These are phyloP conservation scores for Keiferia lycopersicella DNA, from an alignment of 2,888 invertebrate species.

Conservation along the genomic window DNA sequence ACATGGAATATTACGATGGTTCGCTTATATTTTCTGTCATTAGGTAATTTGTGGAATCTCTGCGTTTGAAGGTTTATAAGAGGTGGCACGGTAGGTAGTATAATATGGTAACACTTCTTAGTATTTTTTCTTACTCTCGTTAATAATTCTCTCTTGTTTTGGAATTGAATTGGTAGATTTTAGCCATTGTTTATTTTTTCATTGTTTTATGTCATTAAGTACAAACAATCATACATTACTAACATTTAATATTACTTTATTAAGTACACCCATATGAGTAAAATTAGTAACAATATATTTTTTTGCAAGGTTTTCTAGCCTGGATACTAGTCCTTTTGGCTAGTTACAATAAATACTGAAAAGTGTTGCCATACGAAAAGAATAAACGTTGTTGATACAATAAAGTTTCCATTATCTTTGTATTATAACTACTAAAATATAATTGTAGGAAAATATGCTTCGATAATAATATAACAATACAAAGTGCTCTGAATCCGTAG, in stretches of 20 bases:
- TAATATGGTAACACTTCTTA: constrained; percentile 24
- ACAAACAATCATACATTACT: no score
- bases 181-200: no score
- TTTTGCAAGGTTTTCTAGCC: no score
- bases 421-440: constrained; percentile 42
- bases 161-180: no score
- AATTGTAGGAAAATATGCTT: constrained; percentile 48
- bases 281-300: no score
- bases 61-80: background rate
- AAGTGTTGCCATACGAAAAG: constrained; percentile 50
- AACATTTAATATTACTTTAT: background rate
- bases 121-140: background rate
- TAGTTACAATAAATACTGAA: background rate
- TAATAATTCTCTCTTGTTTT: background rate
- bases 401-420: constrained; percentile 50
- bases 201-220: no score
- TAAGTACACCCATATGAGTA: background rate
- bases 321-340: no score
- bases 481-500: constrained; percentile 67
- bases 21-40: constrained; percentile 12
- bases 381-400: constrained; percentile 49
- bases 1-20: no score
- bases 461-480: constrained; percentile 42
- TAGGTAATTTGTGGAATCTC: constrained; percentile 27
- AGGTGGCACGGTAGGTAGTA: constrained; percentile 4